Base-by-base conservation (phyloP, 35 echinoderm and acorn worm species). In the Ptychodera flava region DNA sequence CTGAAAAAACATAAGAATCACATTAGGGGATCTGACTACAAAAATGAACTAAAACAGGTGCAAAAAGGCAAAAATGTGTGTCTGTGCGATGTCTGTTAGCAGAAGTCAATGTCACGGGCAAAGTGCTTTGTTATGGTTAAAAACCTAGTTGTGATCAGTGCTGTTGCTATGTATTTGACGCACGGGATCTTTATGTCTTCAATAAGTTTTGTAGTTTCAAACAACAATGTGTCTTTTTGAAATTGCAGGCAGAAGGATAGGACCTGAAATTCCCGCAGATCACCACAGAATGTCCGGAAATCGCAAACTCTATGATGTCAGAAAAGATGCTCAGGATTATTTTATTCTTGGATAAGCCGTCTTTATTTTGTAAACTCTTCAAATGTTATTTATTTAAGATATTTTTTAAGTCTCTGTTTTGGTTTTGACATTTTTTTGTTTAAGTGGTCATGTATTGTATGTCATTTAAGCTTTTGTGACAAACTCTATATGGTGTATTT, bases 271-370 rank as follows among this genome's bases (percentile, higher is more conserved):
- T 52, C 33, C 34, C 16, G 53, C 16, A 35, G 91, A 93, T 76
- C 64, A 36, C 15, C 88, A 93, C 78, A 38, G 89, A 35, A 82
- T 90, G 27, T 93, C 92, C 28, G 92, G 92, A 33, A 93, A 93
- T 33, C 81, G 92, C 37, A 84, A 90, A 29, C 45, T 93, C 28
- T 75, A 93, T 34, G 31, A 6, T 45, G 80, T 36, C 27, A 85
- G 90, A 27, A 38, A 37, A 81, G 90, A 83, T 87, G 90, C 90
- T 38, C 36, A 90, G 16, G 89, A 85, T 79, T 34, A 33, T 34
- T 82, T 82, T 33, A 33, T 82, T 82, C 32, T 82, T 0, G 80
- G 80, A 31, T 82, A 29, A 32, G 10, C 2, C 12, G 12, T 29
- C n/a, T 15, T 30, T n/a, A 12, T 29, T 80, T 80, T 80, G 30